phyloP scores from a whole-genome alignment of 1,140 invertebrate species.

The Cydia amplana region DNA sequence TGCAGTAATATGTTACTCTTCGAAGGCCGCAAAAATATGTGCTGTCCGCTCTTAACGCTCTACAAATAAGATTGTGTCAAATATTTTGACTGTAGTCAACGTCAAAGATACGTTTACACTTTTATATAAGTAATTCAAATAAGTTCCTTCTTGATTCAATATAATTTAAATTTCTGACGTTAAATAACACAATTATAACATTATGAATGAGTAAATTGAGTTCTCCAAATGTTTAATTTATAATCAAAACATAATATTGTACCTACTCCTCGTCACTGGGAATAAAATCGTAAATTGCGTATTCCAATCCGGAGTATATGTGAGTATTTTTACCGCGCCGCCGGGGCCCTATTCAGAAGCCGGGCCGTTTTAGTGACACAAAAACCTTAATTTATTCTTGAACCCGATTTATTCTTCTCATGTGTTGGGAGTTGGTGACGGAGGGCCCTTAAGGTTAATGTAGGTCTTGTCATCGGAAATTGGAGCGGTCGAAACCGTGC shows the following conservation, averaged over 20 bases:
- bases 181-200: neutral
- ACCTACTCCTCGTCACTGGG: slow-evolving; percentile 11
- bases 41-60: too few species aligned
- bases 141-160: too few species aligned
- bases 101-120: too few species aligned
- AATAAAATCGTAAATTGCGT: slow-evolving; percentile 33
- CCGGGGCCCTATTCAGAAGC: slow-evolving; percentile 54
- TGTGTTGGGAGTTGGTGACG: slow-evolving; percentile 60
- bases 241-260: slow-evolving; percentile 6
- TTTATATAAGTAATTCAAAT: too few species aligned
- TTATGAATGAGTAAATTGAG: neutral
- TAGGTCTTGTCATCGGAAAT: slow-evolving; percentile 71
- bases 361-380: slow-evolving; percentile 62
- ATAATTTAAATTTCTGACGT: too few species aligned
- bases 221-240: slow-evolving; percentile 17
- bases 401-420: slow-evolving; percentile 68
- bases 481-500: slow-evolving; percentile 54
- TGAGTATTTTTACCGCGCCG: slow-evolving; percentile 43
- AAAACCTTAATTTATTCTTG: slow-evolving; percentile 76
- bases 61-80: too few species aligned
- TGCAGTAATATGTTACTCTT: too few species aligned
- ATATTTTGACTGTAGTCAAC: too few species aligned
- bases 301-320: slow-evolving; percentile 26
- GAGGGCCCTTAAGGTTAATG: slow-evolving; percentile 66
- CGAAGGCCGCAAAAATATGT: too few species aligned